Conservation (phyloP, 2,888 invertebrate species). For the Lasioglossum pauxillum region DNA sequence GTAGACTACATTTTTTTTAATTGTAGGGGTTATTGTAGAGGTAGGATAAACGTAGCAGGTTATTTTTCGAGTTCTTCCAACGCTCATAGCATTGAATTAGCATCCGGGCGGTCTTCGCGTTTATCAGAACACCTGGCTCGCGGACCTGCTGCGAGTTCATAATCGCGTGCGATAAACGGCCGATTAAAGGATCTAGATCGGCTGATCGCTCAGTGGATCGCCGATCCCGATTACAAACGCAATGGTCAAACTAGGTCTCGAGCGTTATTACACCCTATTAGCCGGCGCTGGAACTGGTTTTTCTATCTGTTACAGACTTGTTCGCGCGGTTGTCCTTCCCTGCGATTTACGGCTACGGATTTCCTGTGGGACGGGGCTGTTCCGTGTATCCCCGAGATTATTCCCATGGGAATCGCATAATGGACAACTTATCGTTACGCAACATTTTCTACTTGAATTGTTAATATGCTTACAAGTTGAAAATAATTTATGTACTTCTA, state of each 20-base stretch:
- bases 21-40: too few species aligned
- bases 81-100: slow-evolving; percentile 14
- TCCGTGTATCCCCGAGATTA: background rate
- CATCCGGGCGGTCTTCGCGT: background rate
- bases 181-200: slow-evolving; percentile 34
- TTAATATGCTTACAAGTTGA: too few species aligned
- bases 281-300: slow-evolving; percentile 44
- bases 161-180: slow-evolving; percentile 20
- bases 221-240: slow-evolving; percentile 17
- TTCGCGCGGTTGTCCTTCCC: background rate
- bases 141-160: background rate
- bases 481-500: too few species aligned
- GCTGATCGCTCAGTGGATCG: slow-evolving; percentile 18
- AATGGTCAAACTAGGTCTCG: slow-evolving; percentile 19
- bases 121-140: slow-evolving; percentile 15
- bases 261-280: slow-evolving; percentile 38
- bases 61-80: background rate
- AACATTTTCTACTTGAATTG: too few species aligned
- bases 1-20: too few species aligned
- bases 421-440: too few species aligned
- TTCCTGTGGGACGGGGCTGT: slow-evolving; percentile 9
- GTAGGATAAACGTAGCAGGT: too few species aligned
- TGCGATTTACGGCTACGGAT: slow-evolving; percentile 33
- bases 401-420: background rate
- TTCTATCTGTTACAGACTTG: slow-evolving; percentile 24